These are phyloP conservation scores for Anaspis maculata DNA, from an alignment of 2,888 invertebrate species.

Conservation along the genomic window DNA sequence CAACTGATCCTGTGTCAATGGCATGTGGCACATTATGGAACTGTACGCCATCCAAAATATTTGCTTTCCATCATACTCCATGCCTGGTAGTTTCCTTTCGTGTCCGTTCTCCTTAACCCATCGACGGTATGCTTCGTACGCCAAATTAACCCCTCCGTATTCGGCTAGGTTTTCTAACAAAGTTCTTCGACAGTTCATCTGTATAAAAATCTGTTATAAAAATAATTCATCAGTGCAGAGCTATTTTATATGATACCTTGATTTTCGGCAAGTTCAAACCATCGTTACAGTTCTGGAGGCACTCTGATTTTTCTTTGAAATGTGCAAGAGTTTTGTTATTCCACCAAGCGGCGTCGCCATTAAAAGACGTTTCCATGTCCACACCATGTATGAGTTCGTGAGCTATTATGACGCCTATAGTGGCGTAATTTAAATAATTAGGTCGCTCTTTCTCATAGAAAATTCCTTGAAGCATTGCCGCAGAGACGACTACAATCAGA, in stretches of 20 bases:
- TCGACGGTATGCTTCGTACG: constrained; percentile 70
- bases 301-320: constrained; percentile 5
- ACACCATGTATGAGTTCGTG: constrained; percentile 76
- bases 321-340: constrained; percentile 2
- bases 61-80: constrained; percentile 54
- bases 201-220: background rate
- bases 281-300: constrained; percentile 6
- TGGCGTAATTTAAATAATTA: constrained; percentile 77
- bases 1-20: too few relatives aligned
- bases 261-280: constrained; percentile 2
- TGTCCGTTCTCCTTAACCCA: constrained; percentile 60
- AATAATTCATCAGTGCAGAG: background rate
- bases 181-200: constrained; percentile 31
- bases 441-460: constrained; percentile 79
- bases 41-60: constrained; percentile 36
- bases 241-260: constrained; percentile 2
- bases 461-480: constrained; percentile 78
- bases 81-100: constrained; percentile 59
- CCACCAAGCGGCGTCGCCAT: constrained; percentile 8
- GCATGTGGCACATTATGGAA: constrained; percentile 15
- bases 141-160: constrained; percentile 80
- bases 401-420: constrained; percentile 76
- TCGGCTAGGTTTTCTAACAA: constrained; percentile 85
- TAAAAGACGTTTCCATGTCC: background rate
- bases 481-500: constrained; percentile 68